Evolutionary conservation across 2,113 vertebrate species (phyloP), one percentile per base, ranked within the genome.

Genomic region (Xenopus laevis): DNA sequence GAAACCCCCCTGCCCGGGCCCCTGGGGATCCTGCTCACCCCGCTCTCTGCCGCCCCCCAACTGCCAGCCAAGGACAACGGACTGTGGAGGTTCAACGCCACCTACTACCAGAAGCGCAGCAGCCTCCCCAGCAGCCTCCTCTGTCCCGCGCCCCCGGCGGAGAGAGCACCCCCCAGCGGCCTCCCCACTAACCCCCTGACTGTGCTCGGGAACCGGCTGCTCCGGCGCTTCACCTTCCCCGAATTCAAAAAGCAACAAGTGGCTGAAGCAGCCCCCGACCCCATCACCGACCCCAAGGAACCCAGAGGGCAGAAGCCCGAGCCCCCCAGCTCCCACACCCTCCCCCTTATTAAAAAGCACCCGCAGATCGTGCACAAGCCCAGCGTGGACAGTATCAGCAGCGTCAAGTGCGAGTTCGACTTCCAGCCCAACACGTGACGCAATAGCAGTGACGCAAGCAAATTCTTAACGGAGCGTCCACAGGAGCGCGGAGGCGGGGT

Each of bases 311-410:
- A 70, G 4, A 81, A 89, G 52, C 82, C 82, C 11, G 78, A 85
- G 17, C 23, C 23, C 23, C 23, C 4, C 23, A 27, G 23, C 23
- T 92, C 88, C 0, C 86, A 90, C 75, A 90, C 86, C 1, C 90
- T 86, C 1, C 87, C 87, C 0, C 72, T 82, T 33, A 23, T 45
- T 53, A 60, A 64, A 0, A 81, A 71, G 23, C 23, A 27, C 11
- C 79, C 84, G 2, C 83, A 82, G 74, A 83, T 89, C 46, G 40
- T 83, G 79, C 66, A 87, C 83, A n/a, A 87, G 86, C 57, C 78
- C 82, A 50, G 87, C 87, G 78, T 88, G 65, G 85, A 89, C 80
- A 89, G 89, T 79, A 88, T 90, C 82, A 90, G 85, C 74, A 85
- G 84, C 10, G 87, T 91, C 10, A 85, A 84, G 60, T 90, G 88